Evolutionary conservation across 2,888 invertebrate species (phyloP).

Genomic region (Vesta saturnalis): DNA sequence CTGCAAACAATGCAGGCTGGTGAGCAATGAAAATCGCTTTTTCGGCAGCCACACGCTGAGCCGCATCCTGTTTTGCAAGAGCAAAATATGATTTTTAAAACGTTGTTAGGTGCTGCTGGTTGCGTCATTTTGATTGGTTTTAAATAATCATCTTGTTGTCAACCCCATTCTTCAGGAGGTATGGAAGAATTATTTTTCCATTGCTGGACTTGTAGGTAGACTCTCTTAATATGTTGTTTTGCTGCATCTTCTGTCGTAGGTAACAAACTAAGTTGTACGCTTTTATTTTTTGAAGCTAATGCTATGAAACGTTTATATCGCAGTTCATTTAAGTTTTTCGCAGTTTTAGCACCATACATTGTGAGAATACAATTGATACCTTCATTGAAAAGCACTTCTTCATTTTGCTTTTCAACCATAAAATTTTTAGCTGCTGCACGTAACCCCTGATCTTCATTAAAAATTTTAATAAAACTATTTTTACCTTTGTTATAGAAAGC

Average conservation of each 20-base stretch:
- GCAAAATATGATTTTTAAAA: no score
- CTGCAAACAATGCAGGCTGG: slow-evolving; percentile 17
- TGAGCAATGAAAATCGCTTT: slow-evolving; percentile 13
- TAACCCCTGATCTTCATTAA: slow-evolving; percentile 36
- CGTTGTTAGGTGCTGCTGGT: no score
- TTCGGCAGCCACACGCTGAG: slow-evolving; percentile 9
- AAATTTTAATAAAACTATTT: slow-evolving; percentile 36
- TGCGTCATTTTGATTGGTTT: neutral
- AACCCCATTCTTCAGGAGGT: no score
- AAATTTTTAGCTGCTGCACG: slow-evolving; percentile 38
- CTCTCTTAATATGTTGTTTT: no score
- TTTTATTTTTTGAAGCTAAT: no score
- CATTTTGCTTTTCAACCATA: slow-evolving; percentile 34
- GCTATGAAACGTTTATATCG: no score
- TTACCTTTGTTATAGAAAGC: no score
- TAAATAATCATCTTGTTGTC: slow-evolving; percentile 10
- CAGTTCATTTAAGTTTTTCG: neutral
- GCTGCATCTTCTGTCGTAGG: no score
- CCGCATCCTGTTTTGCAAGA: slow-evolving; percentile 7
- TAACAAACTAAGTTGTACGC: no score
- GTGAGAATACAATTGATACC: slow-evolving; percentile 18
- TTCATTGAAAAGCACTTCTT: no score
- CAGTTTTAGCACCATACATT: slow-evolving; percentile 38
- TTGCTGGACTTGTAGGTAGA: no score
- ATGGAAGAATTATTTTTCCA: no score